phyloP scores from a whole-genome alignment of 2,888 invertebrate genomes.

The Ophion slaviceki region DNA sequence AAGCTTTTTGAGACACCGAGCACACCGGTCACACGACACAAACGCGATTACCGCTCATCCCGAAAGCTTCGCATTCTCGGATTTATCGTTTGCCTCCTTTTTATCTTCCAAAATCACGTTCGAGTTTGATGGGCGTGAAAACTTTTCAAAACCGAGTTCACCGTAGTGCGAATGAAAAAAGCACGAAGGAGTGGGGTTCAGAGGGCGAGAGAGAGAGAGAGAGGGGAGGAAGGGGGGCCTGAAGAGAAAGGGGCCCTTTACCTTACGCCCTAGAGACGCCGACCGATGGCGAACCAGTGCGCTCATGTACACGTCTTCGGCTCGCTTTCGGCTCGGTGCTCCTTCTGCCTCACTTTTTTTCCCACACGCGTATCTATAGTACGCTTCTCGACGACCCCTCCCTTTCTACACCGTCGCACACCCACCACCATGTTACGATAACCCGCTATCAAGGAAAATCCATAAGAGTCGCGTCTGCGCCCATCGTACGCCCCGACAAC shows the following conservation, averaged over 20 bases:
- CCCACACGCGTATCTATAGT: slow-evolving; percentile 49
- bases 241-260: slow-evolving; percentile 64
- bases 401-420: slow-evolving; percentile 48
- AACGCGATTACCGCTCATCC: slow-evolving; percentile 67
- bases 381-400: slow-evolving; percentile 57
- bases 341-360: slow-evolving; percentile 41
- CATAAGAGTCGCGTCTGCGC: slow-evolving; percentile 83
- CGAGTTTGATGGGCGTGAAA: slow-evolving; percentile 10
- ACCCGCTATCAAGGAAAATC: slow-evolving; percentile 79
- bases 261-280: slow-evolving; percentile 67
- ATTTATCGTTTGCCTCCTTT: slow-evolving; percentile 1
- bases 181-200: background rate
- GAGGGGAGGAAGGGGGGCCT: background rate
- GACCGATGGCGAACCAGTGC: slow-evolving; percentile 46
- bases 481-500: slow-evolving; percentile 30
- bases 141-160: background rate
- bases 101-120: slow-evolving; percentile 1
- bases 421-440: slow-evolving; percentile 58
- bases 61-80: slow-evolving; percentile 58
- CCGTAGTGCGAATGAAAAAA: background rate
- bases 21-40: slow-evolving; percentile 70
- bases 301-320: slow-evolving; percentile 43
- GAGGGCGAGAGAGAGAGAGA: background rate
- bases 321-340: slow-evolving; percentile 47
- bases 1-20: slow-evolving; percentile 52